Evolutionary conservation across 2,113 vertebrate genomes (phyloP).

Genomic region (Gymnobelideus leadbeateri): DNA sequence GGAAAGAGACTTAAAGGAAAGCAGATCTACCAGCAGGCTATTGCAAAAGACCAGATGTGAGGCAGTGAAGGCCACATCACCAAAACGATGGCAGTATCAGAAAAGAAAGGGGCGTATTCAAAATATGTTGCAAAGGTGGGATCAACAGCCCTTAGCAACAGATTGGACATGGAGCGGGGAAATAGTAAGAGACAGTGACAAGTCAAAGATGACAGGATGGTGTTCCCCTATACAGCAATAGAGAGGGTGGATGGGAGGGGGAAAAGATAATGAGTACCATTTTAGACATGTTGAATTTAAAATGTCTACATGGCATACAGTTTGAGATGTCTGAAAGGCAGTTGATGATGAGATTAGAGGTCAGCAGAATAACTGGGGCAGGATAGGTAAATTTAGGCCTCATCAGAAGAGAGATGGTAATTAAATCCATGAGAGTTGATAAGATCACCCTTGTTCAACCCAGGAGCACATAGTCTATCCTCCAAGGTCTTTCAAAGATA

Average conservation of each 20-base stretch:
- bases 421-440: not conserved
- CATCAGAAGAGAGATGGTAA: not conserved
- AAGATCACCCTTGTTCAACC: not conserved
- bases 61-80: too few relatives aligned
- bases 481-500: not conserved
- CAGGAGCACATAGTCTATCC: not conserved
- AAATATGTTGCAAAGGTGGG: not conserved
- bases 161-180: not conserved
- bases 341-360: not conserved
- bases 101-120: not conserved
- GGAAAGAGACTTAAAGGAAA: not conserved
- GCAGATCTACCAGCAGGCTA: not conserved
- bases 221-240: not conserved
- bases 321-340: not conserved
- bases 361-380: not conserved
- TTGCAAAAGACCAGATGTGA: not conserved
- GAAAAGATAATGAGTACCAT: not conserved
- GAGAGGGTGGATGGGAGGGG: not conserved
- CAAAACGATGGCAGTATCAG: not conserved
- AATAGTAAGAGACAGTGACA: not conserved
- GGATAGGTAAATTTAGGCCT: not conserved
- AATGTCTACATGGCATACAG: not conserved
- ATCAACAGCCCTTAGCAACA: not conserved
- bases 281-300: not conserved
- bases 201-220: not conserved